These are phyloP conservation scores for Sialis fuliginosa DNA, from an alignment of 2,888 invertebrate genomes.

Conservation along the genomic window DNA sequence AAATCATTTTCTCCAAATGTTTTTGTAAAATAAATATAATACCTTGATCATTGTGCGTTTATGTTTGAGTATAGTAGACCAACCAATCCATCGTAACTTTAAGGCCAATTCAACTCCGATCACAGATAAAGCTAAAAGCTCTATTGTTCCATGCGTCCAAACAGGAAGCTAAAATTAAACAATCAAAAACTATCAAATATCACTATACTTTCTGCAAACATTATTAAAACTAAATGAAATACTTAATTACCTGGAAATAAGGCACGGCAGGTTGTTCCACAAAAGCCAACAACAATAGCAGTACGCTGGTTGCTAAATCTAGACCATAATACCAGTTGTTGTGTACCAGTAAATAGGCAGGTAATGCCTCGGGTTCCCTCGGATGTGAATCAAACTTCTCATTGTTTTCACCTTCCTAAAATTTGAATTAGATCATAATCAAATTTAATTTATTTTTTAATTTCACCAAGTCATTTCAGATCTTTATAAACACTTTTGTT, in stretches of 20 bases:
- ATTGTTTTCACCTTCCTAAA: slow-evolving; percentile 75
- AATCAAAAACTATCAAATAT: slow-evolving; percentile 2
- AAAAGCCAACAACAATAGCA: slow-evolving; percentile 57
- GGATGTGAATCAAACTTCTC: slow-evolving; percentile 85
- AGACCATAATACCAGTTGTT: slow-evolving; percentile 74
- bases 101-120: slow-evolving; percentile 63
- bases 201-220: background rate
- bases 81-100: slow-evolving; percentile 73
- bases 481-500: too few relatives aligned
- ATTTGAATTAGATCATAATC: slow-evolving; percentile 11
- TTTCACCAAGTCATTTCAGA: too few relatives aligned
- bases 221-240: background rate
- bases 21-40: slow-evolving; percentile 8
- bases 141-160: slow-evolving; percentile 65
- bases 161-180: slow-evolving; percentile 41
- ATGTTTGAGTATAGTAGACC: slow-evolving; percentile 64
- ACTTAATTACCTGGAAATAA: slow-evolving; percentile 37
- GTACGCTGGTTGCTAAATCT: slow-evolving; percentile 56
- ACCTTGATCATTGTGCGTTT: slow-evolving; percentile 76
- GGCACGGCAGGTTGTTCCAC: slow-evolving; percentile 68
- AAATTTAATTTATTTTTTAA: background rate
- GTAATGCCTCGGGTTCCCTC: slow-evolving; percentile 60
- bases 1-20: background rate
- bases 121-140: slow-evolving; percentile 55
- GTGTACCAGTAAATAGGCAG: slow-evolving; percentile 74